These are phyloP conservation scores for Cryptotermes secundus DNA, from an alignment of 1,140 invertebrate species.

Conservation along the genomic window DNA sequence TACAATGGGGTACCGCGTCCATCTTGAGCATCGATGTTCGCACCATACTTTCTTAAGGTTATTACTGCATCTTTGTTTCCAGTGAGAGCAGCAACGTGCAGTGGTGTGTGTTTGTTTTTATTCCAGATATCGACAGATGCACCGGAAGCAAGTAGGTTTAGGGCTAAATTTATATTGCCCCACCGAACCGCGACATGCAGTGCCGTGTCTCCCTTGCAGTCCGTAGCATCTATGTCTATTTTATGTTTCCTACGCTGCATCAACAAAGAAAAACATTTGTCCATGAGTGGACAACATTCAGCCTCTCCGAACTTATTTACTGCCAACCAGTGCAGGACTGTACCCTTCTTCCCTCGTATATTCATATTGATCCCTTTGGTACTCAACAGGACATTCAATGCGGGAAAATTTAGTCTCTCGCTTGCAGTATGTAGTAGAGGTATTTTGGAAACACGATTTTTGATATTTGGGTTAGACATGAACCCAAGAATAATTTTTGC, in stretches of 20 bases:
- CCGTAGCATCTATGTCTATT: not conserved
- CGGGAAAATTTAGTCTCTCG: not conserved
- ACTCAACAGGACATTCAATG: not conserved
- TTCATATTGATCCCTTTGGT: not conserved
- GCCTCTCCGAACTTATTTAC: not conserved
- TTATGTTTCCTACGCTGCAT: not conserved
- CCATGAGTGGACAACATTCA: not conserved
- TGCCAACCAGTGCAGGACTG: not conserved
- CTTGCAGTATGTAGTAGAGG: not conserved
- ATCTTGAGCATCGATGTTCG: slow-evolving; percentile 46
- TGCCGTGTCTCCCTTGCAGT: not conserved
- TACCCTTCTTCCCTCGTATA: not conserved
- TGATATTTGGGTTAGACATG: not conserved
- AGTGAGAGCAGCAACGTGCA: not conserved
- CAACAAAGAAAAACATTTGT: not conserved
- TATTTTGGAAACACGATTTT: not conserved
- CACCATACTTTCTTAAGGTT: slow-evolving; percentile 37
- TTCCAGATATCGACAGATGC: not conserved
- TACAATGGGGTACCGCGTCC: slow-evolving; percentile 23
- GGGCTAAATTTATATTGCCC: not conserved
- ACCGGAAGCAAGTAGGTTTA: not conserved
- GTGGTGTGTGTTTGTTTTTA: not conserved
- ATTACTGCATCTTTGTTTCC: not conserved
- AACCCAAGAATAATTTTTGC: not conserved
- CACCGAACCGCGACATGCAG: not conserved